Evolutionary conservation across 2,888 invertebrate species (phyloP).

Genomic region (Drosophila meridionalis): DNA sequence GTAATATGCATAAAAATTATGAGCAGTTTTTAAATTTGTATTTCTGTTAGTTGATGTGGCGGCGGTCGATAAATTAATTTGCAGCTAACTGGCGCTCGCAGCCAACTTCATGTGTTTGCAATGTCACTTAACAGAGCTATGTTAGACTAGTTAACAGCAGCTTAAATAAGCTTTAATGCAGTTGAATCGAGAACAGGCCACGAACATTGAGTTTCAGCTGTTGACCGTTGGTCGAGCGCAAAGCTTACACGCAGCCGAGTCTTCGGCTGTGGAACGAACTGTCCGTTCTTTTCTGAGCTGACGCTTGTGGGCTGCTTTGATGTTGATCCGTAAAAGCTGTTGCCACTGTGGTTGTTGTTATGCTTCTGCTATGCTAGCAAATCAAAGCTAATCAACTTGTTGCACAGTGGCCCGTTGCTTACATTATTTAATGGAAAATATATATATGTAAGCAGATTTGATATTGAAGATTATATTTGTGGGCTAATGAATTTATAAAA

Average conservation of each 20-base stretch:
- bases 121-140: constrained; percentile 4
- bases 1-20: background rate
- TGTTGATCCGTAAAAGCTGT: constrained; percentile 44
- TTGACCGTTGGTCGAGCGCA: constrained; percentile 38
- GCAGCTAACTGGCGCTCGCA: constrained; percentile 23
- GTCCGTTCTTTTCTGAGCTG: constrained; percentile 37
- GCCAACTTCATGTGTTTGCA: constrained; percentile 20
- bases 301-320: constrained; percentile 32
- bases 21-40: background rate
- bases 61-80: background rate
- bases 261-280: constrained; percentile 42
- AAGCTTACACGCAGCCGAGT: constrained; percentile 37
- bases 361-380: constrained; percentile 49
- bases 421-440: background rate
- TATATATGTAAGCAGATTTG: too few species aligned
- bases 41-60: constrained; percentile 11
- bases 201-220: constrained; percentile 14
- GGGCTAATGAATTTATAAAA: too few species aligned
- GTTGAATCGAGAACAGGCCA: constrained; percentile 23
- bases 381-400: constrained; percentile 45
- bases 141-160: constrained; percentile 13
- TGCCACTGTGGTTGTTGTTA: constrained; percentile 30
- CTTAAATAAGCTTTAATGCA: constrained; percentile 18
- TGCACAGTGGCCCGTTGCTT: constrained; percentile 26
- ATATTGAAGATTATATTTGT: background rate